phyloP scores from a whole-genome alignment of 2,888 invertebrate species.

The Erebia aethiops region DNA sequence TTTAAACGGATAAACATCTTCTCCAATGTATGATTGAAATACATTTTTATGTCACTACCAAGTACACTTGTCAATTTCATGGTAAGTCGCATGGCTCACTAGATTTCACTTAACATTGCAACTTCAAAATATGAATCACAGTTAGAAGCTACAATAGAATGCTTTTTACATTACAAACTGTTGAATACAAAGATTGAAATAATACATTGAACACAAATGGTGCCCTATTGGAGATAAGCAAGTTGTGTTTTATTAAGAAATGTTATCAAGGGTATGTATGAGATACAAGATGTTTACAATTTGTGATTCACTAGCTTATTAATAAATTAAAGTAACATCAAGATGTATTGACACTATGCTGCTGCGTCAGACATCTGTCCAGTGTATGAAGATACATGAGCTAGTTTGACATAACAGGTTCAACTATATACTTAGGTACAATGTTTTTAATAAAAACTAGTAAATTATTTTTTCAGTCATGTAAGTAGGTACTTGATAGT shows the following conservation, averaged over 20 bases:
- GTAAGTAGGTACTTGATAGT: neutral
- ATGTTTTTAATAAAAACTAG: too few relatives aligned
- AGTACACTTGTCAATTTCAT: conserved; percentile 62
- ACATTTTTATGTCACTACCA: conserved; percentile 34
- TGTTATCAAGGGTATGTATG: conserved; percentile 60
- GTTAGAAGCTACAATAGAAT: neutral
- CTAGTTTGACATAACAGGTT: neutral
- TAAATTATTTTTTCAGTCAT: too few relatives aligned
- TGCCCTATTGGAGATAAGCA: conserved; percentile 44
- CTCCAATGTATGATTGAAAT: conserved; percentile 26
- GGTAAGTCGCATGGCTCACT: conserved; percentile 59
- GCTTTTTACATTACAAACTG: conserved; percentile 5
- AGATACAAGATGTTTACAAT: conserved; percentile 58
- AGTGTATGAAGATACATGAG: neutral
- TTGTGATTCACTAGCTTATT: conserved; percentile 56
- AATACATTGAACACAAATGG: conserved; percentile 28
- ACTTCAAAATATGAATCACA: conserved; percentile 20
- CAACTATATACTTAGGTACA: neutral
- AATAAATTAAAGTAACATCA: conserved; percentile 42
- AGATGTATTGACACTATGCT: conserved; percentile 26
- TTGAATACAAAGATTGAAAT: conserved; percentile 15
- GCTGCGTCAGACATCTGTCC: neutral
- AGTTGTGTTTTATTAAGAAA: conserved; percentile 59
- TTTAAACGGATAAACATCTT: conserved; percentile 33
- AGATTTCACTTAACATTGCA: conserved; percentile 52